Base-by-base conservation (phyloP, 2,888 invertebrate species). In the Cremastinae sp. region DNA sequence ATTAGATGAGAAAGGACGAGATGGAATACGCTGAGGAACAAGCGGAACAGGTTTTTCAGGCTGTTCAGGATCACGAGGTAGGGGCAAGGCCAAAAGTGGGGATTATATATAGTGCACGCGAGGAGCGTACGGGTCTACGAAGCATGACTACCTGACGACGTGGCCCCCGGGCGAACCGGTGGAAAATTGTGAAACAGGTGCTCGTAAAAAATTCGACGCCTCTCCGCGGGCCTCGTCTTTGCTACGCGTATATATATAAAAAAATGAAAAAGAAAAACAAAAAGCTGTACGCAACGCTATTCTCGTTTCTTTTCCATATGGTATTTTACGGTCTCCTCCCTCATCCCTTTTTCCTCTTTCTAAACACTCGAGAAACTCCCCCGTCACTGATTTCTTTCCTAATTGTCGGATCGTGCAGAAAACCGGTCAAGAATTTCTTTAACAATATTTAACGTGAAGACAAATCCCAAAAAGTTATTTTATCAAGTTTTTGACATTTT, bases 111-210 rank as follows among this genome's bases (percentile, higher is more conserved):
- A 73, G 77, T 74, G 74, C 78, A 75, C 73, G 77, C 78, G 80
- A 81, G 81, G 84, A 45, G 56, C 56, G 58, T 28, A 28, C 71
- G 81, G 79, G 79, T 81, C 82, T 80, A 79, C 79, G 83, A 82
- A 83, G 80, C 84, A 83, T 85, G 83, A 84, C 86, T 87, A 86
- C 86, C 86, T 86, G 86, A 83, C 86, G 82, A 84, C 78, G 82
- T 80, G 70, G 79, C 79, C 72, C 78, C 79, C 79, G 83, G 80
- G 82, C 80, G 79, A 80, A 81, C 80, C 80, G 81, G 76, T 82
- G 85, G 85, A 85, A 86, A 86, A 86, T 83, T 81, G 80, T 82
- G 83, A 85, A 80, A 85, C 86, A 86, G 86, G 86, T 86, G 86
- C 80, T 80, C 77, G 78, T 78, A 80, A 80, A 78, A 80, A 78